Evolutionary conservation across 2,888 invertebrate species (phyloP).

Genomic region (Oxytorus armatus): DNA sequence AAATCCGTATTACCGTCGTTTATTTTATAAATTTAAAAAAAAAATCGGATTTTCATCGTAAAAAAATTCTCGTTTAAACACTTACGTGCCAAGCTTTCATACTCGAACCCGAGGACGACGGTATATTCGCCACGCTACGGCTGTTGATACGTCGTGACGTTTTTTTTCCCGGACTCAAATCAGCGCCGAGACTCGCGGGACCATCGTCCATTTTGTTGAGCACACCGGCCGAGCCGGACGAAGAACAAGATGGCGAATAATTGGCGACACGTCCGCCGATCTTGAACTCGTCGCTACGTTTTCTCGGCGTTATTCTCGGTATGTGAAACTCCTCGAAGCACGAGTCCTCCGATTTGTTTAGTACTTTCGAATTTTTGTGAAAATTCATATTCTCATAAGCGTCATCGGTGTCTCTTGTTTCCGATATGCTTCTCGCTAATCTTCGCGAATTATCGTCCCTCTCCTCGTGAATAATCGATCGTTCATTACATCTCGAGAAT

Average conservation of each 20-base stretch:
- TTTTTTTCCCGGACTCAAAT: conserved; percentile 74
- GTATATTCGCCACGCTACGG: conserved; percentile 80
- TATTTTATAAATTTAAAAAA: conserved; percentile 16
- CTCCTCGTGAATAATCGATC: conserved; percentile 51
- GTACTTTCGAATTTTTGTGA: conserved; percentile 68
- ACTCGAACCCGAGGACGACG: conserved; percentile 74
- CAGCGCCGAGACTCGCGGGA: conserved; percentile 75
- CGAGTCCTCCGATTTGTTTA: conserved; percentile 70
- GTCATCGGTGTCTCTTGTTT: conserved; percentile 74
- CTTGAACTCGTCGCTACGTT: conserved; percentile 78
- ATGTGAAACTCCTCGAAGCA: conserved; percentile 80
- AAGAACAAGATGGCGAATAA: conserved; percentile 66
- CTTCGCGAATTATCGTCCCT: conserved; percentile 27
- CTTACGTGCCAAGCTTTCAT: conserved; percentile 79
- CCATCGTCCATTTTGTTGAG: conserved; percentile 74
- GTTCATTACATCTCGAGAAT: conserved; percentile 71
- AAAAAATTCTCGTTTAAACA: too few relatives aligned
- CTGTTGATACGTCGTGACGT: conserved; percentile 75
- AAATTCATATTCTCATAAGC: conserved; percentile 77
- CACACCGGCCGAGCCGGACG: conserved; percentile 65
- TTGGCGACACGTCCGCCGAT: conserved; percentile 79
- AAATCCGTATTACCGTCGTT: too few relatives aligned
- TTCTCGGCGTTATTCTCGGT: conserved; percentile 78
- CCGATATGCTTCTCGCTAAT: conserved; percentile 75
- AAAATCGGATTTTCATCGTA: neutral